Base-by-base conservation (phyloP, 1,140 invertebrate genomes). In the Cardiocondyla obscurior region DNA sequence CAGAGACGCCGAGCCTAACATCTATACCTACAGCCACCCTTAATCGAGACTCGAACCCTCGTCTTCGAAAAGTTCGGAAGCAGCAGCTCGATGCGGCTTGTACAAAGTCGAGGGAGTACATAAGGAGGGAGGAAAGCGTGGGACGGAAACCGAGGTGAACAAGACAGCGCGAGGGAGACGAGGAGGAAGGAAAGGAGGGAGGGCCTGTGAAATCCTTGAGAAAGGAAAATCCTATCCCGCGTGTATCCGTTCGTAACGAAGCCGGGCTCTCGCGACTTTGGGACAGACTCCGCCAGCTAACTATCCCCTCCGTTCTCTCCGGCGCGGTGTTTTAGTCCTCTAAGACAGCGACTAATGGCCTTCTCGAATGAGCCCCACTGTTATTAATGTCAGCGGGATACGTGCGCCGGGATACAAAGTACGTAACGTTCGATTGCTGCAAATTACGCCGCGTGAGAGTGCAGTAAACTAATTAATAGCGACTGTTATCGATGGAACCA, bases 1-100 rank as follows among this genome's bases (percentile, higher is more conserved):
- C 69, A 62, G 69, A 62, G 49, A 62, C 46, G 81, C 39, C 44
- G 55, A 30, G 65, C 77, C 65, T 81, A 81, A 69, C 77, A 53
- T 70, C 46, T 81, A 81, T 74, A 82, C 42, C 81, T 74, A 82
- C 62, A 67, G 69, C 67, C 57, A 51, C 57, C 64, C 65, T 79
- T 84, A 84, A 85, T 85, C 73, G 82, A 79, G 82, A 19, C 62
- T 62, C 65, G 57, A 84, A 85, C 74, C 84, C 84, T 65, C 74
- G 73, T 70, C 73, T 84, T 65, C 39, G 64, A 85, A 81, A 85
- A 85, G 49, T 85, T 85, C 44, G 44, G 65, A 36, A 70, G 55
- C 72, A 42, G 64, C 28, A 64, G 81, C 25, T 81, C 65, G 46
- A 46, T 64, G 55, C 44, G 73, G 62, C 77, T 81, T 84, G 74